Evolutionary conservation across 92 coral and sea anemone genomes (phyloP), one percentile per base, ranked within the genome.

Genomic region (Diadumene lineata): DNA sequence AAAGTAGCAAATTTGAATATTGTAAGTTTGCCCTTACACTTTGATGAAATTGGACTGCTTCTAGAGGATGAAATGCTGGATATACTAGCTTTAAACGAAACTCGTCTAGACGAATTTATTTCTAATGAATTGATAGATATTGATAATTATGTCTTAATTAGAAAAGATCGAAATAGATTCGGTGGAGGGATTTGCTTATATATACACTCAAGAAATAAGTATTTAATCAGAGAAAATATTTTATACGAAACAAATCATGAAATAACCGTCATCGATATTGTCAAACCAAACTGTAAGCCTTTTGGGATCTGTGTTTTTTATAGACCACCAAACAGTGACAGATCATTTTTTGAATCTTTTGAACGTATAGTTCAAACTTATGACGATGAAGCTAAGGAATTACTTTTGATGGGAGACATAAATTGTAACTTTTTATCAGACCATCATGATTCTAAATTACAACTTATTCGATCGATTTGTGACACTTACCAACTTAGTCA

Each of bases 301-400:
- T 60, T 83, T 18, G 32, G 70, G 43, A 84, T 83, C 0, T 21
- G 78, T 70, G 63, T 84, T 22, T 78, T 75, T 83, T 82, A 86
- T 69, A 70, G 91, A 73, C 88, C 81, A 29, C 92, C 92, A 8
- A 28, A 77, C 32, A 50, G 87, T 21, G n/a, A n/a, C n/a, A n/a
- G n/a, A n/a, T n/a, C n/a, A n/a, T n/a, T n/a, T n/a, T n/a, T n/a
- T n/a, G n/a, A n/a, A n/a, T n/a, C n/a, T n/a, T n/a, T n/a, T n/a
- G n/a, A n/a, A n/a, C n/a, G n/a, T n/a, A n/a, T n/a, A n/a, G n/a
- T n/a, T n/a, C n/a, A n/a, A n/a, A n/a, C n/a, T n/a, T n/a, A n/a
- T n/a, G n/a, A n/a, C n/a, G n/a, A n/a, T n/a, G n/a, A n/a, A n/a
- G n/a, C n/a, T n/a, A n/a, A n/a, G n/a, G n/a, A n/a, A n/a, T n/a